Evolutionary conservation across 2,113 vertebrate species (phyloP).

Genomic region (Cyanoderma ruficeps): DNA sequence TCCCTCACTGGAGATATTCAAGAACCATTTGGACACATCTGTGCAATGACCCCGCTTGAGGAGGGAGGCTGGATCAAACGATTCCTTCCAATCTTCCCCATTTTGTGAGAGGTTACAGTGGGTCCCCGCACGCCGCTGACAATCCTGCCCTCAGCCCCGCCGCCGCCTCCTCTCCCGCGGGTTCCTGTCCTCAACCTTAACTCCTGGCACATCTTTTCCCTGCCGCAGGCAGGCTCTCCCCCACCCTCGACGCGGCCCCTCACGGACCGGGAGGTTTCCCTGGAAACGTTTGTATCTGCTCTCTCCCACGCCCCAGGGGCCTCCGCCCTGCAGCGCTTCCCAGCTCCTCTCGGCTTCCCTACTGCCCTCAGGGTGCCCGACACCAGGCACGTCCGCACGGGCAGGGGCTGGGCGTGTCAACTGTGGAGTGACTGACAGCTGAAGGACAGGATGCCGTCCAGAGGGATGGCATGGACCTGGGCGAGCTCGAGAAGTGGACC

Average conservation of each 20-base stretch:
- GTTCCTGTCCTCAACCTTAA: background rate
- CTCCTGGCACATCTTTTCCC: too few species aligned
- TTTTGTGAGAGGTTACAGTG: background rate
- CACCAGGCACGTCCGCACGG: fast-evolving
- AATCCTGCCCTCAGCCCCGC: too few species aligned
- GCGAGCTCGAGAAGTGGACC: background rate
- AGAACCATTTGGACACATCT: background rate
- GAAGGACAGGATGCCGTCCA: background rate
- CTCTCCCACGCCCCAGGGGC: background rate
- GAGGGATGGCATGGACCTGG: background rate
- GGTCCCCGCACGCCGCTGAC: background rate
- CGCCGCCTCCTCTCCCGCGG: fast-evolving
- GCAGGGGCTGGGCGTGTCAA: background rate
- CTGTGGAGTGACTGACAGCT: background rate
- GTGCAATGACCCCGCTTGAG: background rate
- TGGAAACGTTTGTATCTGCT: background rate
- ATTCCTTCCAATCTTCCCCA: background rate
- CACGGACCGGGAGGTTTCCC: fast-evolving
- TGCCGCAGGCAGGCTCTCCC: background rate
- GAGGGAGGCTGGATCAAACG: background rate
- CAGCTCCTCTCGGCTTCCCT: too few species aligned
- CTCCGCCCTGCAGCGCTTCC: background rate
- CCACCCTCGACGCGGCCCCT: background rate
- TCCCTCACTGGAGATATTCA: background rate
- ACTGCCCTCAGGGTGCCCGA: background rate